Evolutionary conservation across 2,797 vertebrate species (phyloP), one percentile per base, ranked within the genome.

Genomic region (Sparus aurata): DNA sequence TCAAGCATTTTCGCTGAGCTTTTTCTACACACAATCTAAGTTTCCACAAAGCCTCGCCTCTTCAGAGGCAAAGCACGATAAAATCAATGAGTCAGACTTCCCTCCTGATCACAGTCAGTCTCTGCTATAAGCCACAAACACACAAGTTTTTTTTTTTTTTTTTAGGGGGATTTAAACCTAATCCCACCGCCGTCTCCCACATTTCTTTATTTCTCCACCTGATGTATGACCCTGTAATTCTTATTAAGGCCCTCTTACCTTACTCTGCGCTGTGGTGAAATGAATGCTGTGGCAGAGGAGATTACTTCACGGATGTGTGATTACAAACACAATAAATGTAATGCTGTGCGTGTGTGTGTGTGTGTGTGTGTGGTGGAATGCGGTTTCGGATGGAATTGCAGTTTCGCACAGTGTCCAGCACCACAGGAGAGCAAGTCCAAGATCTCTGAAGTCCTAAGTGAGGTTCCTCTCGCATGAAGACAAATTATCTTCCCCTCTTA

Each of bases 21-120:
- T 67, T 71, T 82, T 71, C 74, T 63, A 69, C 55, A 38, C 66
- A 71, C 87, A 87, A 84, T 89, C 74, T 77, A 49, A 77, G 75
- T 86, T 87, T 91, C 75, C 73, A 80, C 84, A 87, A 89, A 92
- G 79, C 83, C 70, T 75, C 11, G 30, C 64, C 60, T 84, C 85
- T 87, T 89, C 75, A 82, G 76, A 87, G 46, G 73, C 77, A 59
- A 62, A 71, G 73, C 66, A 65, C 8, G 68, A 86, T 87, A 82
- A 90, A 88, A 89, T 91, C 89, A 85, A 84, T 85, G 87, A 77
- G 64, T 91, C 80, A 75, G 72, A 80, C 86, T 79, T 85, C 62
- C 64, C 74, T 74, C 79, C 79, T 77, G 85, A 92, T 91, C 88
- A 75, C 55, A 84, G 84, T 82, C 77, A 75, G 71, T 85, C 81